These are phyloP conservation scores for Micrasema longulum DNA, from an alignment of 1,140 invertebrate species.

Conservation along the genomic window DNA sequence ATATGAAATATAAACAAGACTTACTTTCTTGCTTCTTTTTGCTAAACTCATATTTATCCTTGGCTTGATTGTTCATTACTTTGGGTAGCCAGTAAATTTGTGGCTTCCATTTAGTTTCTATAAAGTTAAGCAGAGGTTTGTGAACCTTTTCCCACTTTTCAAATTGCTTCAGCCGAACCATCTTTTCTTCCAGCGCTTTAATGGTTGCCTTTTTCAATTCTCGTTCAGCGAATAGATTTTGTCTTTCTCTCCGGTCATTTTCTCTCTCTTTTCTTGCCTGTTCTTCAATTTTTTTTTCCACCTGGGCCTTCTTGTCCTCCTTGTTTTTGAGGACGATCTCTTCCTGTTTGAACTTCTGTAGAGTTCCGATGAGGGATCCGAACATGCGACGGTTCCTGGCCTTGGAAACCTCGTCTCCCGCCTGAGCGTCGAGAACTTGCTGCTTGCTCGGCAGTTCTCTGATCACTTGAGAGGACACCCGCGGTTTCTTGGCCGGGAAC, in stretches of 20 bases:
- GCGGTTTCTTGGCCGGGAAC: slow-evolving; percentile 57
- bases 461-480: slow-evolving; percentile 63
- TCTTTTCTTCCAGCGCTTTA: slow-evolving; percentile 89
- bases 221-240: slow-evolving; percentile 86
- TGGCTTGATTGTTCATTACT: slow-evolving; percentile 69
- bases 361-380: slow-evolving; percentile 91
- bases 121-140: slow-evolving; percentile 82
- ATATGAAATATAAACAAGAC: slow-evolving; percentile 54
- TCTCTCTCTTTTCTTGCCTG: slow-evolving; percentile 89
- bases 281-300: slow-evolving; percentile 94
- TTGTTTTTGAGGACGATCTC: slow-evolving; percentile 88
- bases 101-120: slow-evolving; percentile 89
- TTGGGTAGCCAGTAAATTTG: slow-evolving; percentile 90
- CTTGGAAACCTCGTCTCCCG: slow-evolving; percentile 83
- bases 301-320: slow-evolving; percentile 77
- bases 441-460: slow-evolving; percentile 64
- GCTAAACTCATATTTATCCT: slow-evolving; percentile 65
- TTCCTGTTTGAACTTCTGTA: slow-evolving; percentile 95
- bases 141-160: slow-evolving; percentile 89
- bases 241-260: slow-evolving; percentile 84
- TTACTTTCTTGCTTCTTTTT: slow-evolving; percentile 69
- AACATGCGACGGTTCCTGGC: slow-evolving; percentile 95
- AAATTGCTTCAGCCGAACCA: slow-evolving; percentile 88
- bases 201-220: slow-evolving; percentile 91
- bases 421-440: slow-evolving; percentile 78